Percentiles rank a stretch among this genome's conserved stretches.
Conservation (phyloP, 2,797 vertebrate species). For the Myotis findleyi region DNA sequence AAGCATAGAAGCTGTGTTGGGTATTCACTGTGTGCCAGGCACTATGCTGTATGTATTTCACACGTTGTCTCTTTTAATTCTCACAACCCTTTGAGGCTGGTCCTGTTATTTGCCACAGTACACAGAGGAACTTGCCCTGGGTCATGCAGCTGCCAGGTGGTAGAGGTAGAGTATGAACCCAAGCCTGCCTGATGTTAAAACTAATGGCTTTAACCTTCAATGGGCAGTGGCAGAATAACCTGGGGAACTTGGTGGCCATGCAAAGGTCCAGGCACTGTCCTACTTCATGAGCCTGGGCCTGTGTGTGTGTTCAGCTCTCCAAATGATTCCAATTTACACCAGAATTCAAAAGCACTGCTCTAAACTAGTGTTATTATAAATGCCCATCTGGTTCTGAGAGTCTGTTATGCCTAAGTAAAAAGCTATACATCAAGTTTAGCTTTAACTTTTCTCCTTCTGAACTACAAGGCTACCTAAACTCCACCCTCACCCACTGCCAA, state of each 20-base stretch:
- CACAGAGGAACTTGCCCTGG: neutral
- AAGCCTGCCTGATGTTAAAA: neutral
- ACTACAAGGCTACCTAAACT: neutral
- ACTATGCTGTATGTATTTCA: neutral
- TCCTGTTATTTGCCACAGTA: neutral
- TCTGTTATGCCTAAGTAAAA: neutral
- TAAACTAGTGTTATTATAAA: neutral
- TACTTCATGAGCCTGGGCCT: neutral
- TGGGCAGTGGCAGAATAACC: neutral
- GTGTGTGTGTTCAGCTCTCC: neutral
- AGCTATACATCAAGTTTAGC: neutral
- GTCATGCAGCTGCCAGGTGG: neutral
- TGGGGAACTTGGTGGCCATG: neutral
- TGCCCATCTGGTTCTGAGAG: neutral
- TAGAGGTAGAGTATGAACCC: neutral
- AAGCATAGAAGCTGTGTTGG: neutral
- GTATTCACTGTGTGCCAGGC: neutral
- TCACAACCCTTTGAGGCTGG: neutral
- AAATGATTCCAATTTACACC: neutral
- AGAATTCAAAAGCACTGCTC: neutral
- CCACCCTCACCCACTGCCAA: neutral
- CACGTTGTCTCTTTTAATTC: neutral
- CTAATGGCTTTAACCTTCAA: neutral
- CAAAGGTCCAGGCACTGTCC: neutral
- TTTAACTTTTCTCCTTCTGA: constrained; percentile 11